phyloP scores from a whole-genome alignment of 1,140 invertebrate species.

The Ceratina japonica region DNA sequence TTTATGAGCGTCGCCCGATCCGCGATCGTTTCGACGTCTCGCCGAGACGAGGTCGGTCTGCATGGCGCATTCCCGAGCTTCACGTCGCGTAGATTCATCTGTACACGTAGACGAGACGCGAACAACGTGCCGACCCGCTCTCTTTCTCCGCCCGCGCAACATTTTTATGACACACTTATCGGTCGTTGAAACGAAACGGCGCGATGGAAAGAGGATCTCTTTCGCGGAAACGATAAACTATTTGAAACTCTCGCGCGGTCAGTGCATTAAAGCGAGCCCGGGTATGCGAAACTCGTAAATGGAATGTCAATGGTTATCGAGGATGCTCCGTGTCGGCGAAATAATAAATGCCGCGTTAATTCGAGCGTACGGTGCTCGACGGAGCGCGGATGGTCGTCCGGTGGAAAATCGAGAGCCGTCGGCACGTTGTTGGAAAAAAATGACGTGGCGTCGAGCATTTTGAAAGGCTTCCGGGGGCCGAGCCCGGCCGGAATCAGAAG shows the following conservation, averaged over 20 bases:
- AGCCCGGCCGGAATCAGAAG: neutral
- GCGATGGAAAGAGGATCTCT: neutral
- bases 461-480: neutral
- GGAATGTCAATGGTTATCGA: too few relatives aligned
- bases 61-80: conserved; percentile 23
- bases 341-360: conserved; percentile 31
- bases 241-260: too few relatives aligned
- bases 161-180: too few relatives aligned
- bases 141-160: too few relatives aligned
- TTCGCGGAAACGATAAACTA: neutral
- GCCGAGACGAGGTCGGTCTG: conserved; percentile 2
- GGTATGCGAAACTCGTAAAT: neutral
- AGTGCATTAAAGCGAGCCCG: too few relatives aligned
- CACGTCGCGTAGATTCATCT: conserved; percentile 13
- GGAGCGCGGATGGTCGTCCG: neutral
- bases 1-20: conserved; percentile 14
- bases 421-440: conserved; percentile 7
- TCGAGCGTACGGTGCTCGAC: neutral
- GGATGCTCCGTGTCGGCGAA: neutral
- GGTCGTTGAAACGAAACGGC: too few relatives aligned
- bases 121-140: conserved; percentile 15
- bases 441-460: too few relatives aligned
- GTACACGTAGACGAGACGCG: neutral
- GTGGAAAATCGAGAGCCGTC: conserved; percentile 8
- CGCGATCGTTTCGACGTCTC: neutral